Base-by-base conservation (phyloP, 2,797 vertebrate genomes). In the Galagoides demidoff region DNA sequence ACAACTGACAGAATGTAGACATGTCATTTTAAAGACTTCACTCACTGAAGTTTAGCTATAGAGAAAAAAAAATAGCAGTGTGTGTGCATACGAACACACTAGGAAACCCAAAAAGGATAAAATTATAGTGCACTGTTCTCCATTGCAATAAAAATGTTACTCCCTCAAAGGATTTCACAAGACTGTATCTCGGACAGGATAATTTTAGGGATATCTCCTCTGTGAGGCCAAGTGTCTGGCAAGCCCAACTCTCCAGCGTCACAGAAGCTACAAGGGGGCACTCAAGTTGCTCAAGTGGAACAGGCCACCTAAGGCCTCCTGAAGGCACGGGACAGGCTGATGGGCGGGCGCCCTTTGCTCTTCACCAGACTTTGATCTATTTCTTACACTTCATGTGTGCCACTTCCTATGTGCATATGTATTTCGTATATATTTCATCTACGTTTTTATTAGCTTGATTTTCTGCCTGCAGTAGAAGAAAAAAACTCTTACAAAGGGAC, bases 1-100 rank as follows among this genome's bases (percentile, higher is more conserved):
- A 93, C 61, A 90, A 90, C 77, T 92, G 96, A 96, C 96, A 96
- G 73, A 96, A 92, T 59, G 84, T 6, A 95, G 85, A 95, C 37
- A 95, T 76, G 89, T 83, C 84, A 95, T 78, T 87, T 79, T 94
- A 92, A 96, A 93, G 84, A 71, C 66, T 68, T 88, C 31, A 89
- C 49, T 89, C 66, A 89, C 57, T 89, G 59, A 90, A 73, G 49
- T 55, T 95, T 55, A 81, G 71, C 83, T 87, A 10, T 59, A 49
- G 31, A 91, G 70, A 27, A 27, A 64, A 29, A 70, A 17, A 70
- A 66, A 39, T 43, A 89, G 39, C 19, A n/a, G 14, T 25, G 9
- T 31, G 8, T 68, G 27, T 0, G 3, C 13, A 34, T 31, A n/a
- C 1, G 5, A 52, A 25, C 3, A 13, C 2, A 34, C 31, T 16